Conservation (phyloP, 2,113 vertebrate species). For the Alexandromys fortis region DNA sequence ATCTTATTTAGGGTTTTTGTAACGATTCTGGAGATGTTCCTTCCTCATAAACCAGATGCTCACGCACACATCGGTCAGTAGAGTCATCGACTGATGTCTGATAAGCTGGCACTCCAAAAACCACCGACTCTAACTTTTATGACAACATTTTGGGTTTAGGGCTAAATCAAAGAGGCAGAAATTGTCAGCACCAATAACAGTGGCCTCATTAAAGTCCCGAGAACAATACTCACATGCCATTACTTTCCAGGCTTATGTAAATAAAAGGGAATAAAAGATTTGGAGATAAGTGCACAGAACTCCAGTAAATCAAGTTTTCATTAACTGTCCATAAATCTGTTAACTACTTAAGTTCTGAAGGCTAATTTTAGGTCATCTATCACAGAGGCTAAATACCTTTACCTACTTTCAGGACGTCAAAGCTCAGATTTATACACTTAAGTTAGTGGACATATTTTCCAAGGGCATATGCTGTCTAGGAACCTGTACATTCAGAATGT, state of each 20-base stretch:
- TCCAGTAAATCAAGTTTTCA: conserved; percentile 63
- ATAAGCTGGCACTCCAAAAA: conserved; percentile 47
- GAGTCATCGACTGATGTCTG: conserved; percentile 34
- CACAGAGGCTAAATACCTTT: conserved; percentile 50
- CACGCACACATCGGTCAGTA: conserved; percentile 13
- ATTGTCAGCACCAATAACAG: conserved; percentile 59
- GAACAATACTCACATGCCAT: conserved; percentile 48
- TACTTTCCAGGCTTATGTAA: conserved; percentile 45
- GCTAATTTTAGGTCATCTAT: conserved; percentile 64
- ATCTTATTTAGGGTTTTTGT: conserved; percentile 30
- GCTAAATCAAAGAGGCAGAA: conserved; percentile 49
- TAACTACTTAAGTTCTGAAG: conserved; percentile 51
- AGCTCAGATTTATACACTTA: conserved; percentile 59
- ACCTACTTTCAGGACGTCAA: conserved; percentile 66
- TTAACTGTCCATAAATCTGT: conserved; percentile 59
- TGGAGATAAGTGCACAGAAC: conserved; percentile 62
- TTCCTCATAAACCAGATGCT: conserved; percentile 21
- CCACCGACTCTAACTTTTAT: conserved; percentile 43
- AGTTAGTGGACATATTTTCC: conserved; percentile 55
- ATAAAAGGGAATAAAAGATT: conserved; percentile 46
- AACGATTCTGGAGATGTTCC: conserved; percentile 47
- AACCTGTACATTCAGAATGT: conserved; percentile 44
- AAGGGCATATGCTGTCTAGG: conserved; percentile 45
- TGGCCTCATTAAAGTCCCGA: conserved; percentile 34
- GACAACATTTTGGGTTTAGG: conserved; percentile 33